Conservation (phyloP, 2,113 vertebrate genomes). For the Diglossa brunneiventris region DNA sequence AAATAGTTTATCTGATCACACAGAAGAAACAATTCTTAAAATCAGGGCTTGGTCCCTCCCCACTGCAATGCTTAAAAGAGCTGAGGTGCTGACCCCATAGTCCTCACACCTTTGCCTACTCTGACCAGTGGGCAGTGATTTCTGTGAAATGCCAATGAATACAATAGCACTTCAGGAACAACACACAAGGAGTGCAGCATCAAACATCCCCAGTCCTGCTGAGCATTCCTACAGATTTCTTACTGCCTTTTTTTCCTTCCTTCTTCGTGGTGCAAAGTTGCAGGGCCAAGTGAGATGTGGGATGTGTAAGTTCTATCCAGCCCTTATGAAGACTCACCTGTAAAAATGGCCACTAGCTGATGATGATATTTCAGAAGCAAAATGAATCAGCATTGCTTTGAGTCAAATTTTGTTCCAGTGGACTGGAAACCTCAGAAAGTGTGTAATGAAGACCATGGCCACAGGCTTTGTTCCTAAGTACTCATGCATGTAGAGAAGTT, state of each 20-base stretch:
- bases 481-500: not conserved
- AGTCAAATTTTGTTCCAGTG: not conserved
- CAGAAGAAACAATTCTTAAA: not conserved
- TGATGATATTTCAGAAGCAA: not conserved
- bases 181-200: not conserved
- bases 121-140: not conserved
- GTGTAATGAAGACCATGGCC: not conserved
- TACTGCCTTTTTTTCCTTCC: not conserved
- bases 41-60: not conserved
- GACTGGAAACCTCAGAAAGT: not conserved
- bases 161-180: not conserved
- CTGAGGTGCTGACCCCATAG: not conserved
- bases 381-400: not conserved
- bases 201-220: not conserved
- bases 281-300: not conserved
- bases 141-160: not conserved
- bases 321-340: not conserved
- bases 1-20: not conserved
- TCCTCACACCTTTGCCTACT: not conserved
- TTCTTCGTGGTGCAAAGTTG: not conserved
- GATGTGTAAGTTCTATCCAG: not conserved
- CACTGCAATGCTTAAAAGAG: not conserved
- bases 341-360: not conserved
- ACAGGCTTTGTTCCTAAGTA: not conserved
- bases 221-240: not conserved